phyloP scores from a whole-genome alignment of 2,888 invertebrate species.

The Acanthopleura granulata region DNA sequence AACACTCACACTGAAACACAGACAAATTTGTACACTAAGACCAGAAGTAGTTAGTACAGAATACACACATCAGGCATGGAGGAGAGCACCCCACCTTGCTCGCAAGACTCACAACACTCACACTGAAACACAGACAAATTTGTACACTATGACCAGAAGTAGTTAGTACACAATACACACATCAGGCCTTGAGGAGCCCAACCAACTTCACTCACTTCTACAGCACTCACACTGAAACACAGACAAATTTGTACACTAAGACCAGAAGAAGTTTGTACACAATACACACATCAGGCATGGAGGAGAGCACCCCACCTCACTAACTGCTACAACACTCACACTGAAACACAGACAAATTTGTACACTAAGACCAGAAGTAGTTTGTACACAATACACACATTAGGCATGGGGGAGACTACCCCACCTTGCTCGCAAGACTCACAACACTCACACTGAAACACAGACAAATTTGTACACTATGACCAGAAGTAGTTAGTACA shows the following conservation, averaged over 20 bases:
- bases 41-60: background rate
- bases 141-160: no score
- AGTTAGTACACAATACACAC: constrained; percentile 90
- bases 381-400: background rate
- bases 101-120: background rate
- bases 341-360: no score
- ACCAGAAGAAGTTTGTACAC: background rate
- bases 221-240: constrained; percentile 83
- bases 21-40: no score
- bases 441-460: background rate
- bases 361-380: no score
- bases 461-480: no score
- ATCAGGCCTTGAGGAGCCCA: constrained; percentile 82
- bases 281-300: background rate
- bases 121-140: background rate
- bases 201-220: constrained; percentile 75
- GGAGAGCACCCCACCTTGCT: background rate
- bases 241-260: background rate
- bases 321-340: background rate
- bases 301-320: background rate
- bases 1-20: background rate
- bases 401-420: background rate
- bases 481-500: background rate
- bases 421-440: background rate
- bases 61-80: background rate